Base-by-base conservation (phyloP, 2,888 invertebrate species). In the Autographa gamma region DNA sequence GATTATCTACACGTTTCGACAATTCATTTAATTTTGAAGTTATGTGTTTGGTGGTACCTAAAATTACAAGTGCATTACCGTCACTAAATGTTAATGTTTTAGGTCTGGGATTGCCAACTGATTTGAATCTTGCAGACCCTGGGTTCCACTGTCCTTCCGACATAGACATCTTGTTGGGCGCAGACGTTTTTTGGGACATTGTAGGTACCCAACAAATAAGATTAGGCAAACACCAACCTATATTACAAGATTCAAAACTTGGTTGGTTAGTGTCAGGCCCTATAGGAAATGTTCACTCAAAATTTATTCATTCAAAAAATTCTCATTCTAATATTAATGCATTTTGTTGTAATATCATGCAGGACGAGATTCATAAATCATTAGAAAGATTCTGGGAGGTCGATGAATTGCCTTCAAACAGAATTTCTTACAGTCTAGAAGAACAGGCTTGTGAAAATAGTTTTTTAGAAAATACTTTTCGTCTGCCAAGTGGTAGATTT, bases 131-230 rank as follows among this genome's bases (percentile, higher is more conserved):
- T 52, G 52, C 52, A n/a, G 52, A 52, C 52, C 52, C 52, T 6
- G n/a, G 8, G 52, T 52, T 52, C 52, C 52, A 52, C 16, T 3
- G 18, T 52, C 52, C 52, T 2, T 52, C 52, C 13, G 18, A 52
- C 7, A 52, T 52, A 7, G 52, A 52, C 18, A 52, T 52, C 1
- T 52, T 52, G 18, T 52, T 52, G 13, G 52, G 52, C n/a, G 52
- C 52, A 52, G 52, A 52, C 38, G 19, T 64, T 38, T 31, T 64
- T 41, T 56, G 64, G 64, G 41, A 64, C 19, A 58, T 64, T 11
- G 19, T 64, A 18, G 64, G 58, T 34, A 56, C 56, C n/a, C 18
- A 38, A 19, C 34, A 58, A 58, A 41, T 64, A 18, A 58, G 38
- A 25, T 41, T 64, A 58, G 64, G 64, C 5, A n/a, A 4, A 7